Conservation (phyloP, 2,888 invertebrate genomes). For the Sesia bembeciformis region DNA sequence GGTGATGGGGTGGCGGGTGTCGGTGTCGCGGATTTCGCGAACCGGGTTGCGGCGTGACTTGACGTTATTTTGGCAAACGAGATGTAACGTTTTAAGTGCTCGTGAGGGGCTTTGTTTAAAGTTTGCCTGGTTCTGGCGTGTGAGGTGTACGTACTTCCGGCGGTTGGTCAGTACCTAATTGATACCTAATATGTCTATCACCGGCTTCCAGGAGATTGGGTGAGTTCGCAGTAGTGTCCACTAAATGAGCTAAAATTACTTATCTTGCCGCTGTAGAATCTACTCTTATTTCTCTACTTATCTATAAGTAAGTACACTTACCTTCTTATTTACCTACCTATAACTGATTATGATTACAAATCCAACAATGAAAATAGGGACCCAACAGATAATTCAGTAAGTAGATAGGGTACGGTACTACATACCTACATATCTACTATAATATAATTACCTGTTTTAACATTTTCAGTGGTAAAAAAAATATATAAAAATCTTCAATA, state of each 20-base stretch:
- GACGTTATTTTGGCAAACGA: conserved; percentile 39
- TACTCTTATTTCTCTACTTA: neutral
- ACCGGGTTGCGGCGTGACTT: conserved; percentile 28
- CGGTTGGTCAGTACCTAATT: neutral
- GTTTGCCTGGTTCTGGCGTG: neutral
- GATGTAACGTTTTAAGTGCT: conserved; percentile 35
- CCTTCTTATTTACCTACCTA: no score
- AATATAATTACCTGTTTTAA: no score
- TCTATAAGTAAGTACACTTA: no score
- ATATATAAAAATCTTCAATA: no score
- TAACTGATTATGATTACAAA: no score
- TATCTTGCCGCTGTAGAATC: neutral
- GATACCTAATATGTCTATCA: conserved; percentile 13
- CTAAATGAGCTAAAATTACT: conserved; percentile 5
- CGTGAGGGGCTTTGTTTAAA: conserved; percentile 4
- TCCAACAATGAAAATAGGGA: no score
- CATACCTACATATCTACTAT: no score
- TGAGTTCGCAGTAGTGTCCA: conserved; percentile 3
- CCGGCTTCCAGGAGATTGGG: conserved; percentile 8
- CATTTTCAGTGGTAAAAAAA: no score
- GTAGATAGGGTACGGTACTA: no score
- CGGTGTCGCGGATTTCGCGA: conserved; percentile 26
- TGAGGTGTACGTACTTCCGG: neutral
- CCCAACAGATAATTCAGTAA: no score
- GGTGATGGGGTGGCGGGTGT: conserved; percentile 12